Percentiles rank a stretch among this genome's conserved stretches.
Conservation (phyloP, 30 jellyfish, hydroid and myxozoan genomes). For the Chironex yamaguchii region DNA sequence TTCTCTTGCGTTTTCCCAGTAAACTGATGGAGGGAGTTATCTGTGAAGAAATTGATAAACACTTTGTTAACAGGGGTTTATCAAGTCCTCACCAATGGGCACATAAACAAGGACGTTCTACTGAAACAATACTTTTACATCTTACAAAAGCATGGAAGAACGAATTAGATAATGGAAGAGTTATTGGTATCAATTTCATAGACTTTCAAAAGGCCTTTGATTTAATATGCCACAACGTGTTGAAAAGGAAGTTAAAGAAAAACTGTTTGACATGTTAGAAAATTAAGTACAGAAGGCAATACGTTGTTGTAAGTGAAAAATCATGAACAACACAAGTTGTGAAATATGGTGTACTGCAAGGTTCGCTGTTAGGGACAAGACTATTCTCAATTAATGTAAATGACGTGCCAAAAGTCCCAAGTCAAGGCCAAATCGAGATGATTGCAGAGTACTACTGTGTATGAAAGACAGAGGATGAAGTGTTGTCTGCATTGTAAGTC, state of each 20-base stretch:
- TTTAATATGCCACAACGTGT: background rate
- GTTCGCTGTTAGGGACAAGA: conserved; percentile 25
- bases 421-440: conserved; percentile 16
- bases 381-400: conserved; percentile 37
- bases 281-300: no score
- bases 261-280: conserved; percentile 14
- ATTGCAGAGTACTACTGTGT: conserved; percentile 30
- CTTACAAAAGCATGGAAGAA: conserved; percentile 44
- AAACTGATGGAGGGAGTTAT: conserved; percentile 43
- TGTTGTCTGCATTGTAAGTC: conserved; percentile 1
- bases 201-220: conserved; percentile 54
- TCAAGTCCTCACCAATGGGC: conserved; percentile 77
- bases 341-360: conserved; percentile 58
- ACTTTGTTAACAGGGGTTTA: background rate
- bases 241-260: background rate
- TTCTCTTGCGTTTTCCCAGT: conserved; percentile 52
- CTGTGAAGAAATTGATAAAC: conserved; percentile 19
- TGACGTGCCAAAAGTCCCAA: conserved; percentile 62
- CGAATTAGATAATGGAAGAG: conserved; percentile 18
- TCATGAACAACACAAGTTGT: conserved; percentile 23
- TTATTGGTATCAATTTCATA: conserved; percentile 19
- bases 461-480: conserved; percentile 34
- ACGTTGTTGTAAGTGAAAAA: conserved; percentile 33
- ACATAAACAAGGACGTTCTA: conserved; percentile 27
- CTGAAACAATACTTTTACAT: conserved; percentile 40